phyloP scores from a whole-genome alignment of 2,888 invertebrate species.

The Limnephilus lunatus region DNA sequence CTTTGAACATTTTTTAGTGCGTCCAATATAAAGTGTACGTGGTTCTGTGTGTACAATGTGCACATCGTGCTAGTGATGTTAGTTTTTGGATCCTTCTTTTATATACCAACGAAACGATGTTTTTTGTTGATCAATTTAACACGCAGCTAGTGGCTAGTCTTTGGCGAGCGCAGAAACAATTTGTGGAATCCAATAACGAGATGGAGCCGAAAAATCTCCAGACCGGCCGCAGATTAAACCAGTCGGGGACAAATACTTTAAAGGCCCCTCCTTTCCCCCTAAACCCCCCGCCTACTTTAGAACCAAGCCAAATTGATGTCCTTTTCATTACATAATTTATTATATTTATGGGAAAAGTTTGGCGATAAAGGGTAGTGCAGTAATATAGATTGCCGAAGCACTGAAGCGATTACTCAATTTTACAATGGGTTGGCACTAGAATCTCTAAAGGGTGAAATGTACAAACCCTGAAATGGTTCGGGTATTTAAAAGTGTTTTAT shows the following conservation, averaged over 20 bases:
- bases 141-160: not conserved
- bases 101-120: not conserved
- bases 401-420: not conserved
- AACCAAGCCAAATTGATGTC: conserved; percentile 22
- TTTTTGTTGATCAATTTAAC: not conserved
- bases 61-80: not conserved
- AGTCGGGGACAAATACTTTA: conserved; percentile 22
- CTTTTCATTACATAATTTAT: conserved; percentile 10
- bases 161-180: conserved; percentile 17
- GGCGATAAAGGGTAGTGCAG: not conserved
- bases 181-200: conserved; percentile 56
- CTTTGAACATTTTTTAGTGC: no score
- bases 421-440: not conserved
- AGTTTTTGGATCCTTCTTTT: not conserved
- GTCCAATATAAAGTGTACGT: not conserved
- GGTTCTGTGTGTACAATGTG: not conserved
- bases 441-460: not conserved
- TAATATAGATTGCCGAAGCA: not conserved
- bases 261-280: not conserved
- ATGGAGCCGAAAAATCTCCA: conserved; percentile 34
- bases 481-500: not conserved
- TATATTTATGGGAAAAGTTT: conserved; percentile 38
- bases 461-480: not conserved
- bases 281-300: not conserved
- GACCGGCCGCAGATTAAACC: not conserved